phyloP scores from a whole-genome alignment of 2,888 invertebrate genomes.

The Yponomeuta plumbellus region DNA sequence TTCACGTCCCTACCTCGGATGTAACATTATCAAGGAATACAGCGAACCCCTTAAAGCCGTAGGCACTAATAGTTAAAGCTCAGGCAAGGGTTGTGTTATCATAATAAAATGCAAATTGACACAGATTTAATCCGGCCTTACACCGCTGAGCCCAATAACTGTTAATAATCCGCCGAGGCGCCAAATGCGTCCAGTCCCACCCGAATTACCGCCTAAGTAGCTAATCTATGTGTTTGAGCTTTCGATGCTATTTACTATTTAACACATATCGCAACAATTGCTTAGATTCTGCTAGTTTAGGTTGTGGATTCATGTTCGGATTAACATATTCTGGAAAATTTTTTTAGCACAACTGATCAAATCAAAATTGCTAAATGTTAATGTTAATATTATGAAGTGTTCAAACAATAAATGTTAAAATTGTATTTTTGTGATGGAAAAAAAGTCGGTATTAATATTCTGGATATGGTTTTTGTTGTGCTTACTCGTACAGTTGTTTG shows the following conservation, averaged over 20 bases:
- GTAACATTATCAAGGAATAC: constrained; percentile 33
- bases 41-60: constrained; percentile 52
- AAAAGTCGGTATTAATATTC: too few species aligned
- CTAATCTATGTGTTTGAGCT: constrained; percentile 8
- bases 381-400: too few species aligned
- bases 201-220: not conserved
- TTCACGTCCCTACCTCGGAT: constrained; percentile 23
- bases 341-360: too few species aligned
- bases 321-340: too few species aligned
- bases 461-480: too few species aligned
- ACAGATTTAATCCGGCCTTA: constrained; percentile 67
- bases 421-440: too few species aligned
- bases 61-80: constrained; percentile 59
- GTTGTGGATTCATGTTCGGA: too few species aligned
- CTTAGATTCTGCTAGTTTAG: too few species aligned
- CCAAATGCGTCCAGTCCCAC: constrained; percentile 28
- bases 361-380: too few species aligned
- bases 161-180: constrained; percentile 53
- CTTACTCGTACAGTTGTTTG: too few species aligned
- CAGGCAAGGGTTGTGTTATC: constrained; percentile 55
- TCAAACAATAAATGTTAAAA: too few species aligned
- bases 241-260: not conserved
- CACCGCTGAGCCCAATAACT: constrained; percentile 59
- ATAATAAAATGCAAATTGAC: constrained; percentile 73
- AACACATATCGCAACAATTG: constrained; percentile 12